A percentile compares a stretch with the other conserved stretches of the same genome.
phyloP scores from a whole-genome alignment of 2,888 invertebrate genomes.

The Agrochola circellaris region DNA sequence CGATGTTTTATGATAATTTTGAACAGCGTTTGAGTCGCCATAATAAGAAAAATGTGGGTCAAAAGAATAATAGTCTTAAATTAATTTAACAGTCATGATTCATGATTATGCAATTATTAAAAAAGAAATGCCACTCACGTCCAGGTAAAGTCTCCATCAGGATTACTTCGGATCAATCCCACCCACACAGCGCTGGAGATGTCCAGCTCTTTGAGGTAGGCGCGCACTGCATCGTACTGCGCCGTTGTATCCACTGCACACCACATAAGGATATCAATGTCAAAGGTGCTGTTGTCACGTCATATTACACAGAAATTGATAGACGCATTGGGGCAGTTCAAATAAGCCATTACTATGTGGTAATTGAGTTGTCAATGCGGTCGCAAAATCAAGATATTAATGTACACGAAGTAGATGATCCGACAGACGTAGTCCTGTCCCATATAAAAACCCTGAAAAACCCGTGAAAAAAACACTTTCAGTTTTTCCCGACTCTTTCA shows the following conservation, averaged over 20 bases:
- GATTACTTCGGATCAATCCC: slow-evolving; percentile 93
- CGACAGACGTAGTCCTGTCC: no score
- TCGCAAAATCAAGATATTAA: neutral
- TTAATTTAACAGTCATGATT: neutral
- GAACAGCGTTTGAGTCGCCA: neutral
- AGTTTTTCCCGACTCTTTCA: neutral
- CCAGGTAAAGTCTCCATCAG: slow-evolving; percentile 94
- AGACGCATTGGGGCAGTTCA: neutral
- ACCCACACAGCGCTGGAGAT: slow-evolving; percentile 95
- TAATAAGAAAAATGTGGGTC: neutral
- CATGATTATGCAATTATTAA: neutral
- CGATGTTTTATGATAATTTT: neutral
- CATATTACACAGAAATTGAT: slow-evolving; percentile 17
- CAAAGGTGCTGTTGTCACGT: neutral
- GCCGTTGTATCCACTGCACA: slow-evolving; percentile 93
- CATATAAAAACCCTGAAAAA: neutral
- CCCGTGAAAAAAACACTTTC: no score
- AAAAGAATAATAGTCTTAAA: neutral
- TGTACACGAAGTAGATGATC: neutral
- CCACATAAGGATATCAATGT: slow-evolving; percentile 12
- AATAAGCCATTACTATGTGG: neutral
- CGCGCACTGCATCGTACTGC: slow-evolving; percentile 94
- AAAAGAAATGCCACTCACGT: slow-evolving; percentile 84
- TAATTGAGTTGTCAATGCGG: slow-evolving; percentile 18
- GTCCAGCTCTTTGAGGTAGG: slow-evolving; percentile 94